phyloP scores from a whole-genome alignment of 1,140 invertebrate species.

The Heterodera schachtii region DNA sequence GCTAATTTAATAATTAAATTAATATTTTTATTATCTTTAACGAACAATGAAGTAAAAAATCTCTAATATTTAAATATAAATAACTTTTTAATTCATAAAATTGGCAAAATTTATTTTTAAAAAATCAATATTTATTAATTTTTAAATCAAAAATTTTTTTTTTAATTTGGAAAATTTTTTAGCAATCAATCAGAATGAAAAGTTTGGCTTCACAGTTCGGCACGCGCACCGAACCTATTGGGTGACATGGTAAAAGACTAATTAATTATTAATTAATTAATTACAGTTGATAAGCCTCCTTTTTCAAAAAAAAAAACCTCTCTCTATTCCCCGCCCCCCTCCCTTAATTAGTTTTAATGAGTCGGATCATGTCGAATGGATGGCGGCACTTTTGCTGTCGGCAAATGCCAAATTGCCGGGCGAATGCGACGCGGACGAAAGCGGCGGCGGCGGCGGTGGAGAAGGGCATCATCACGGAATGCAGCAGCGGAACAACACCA shows the following conservation, averaged over 20 bases:
- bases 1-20: too few species aligned
- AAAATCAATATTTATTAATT: too few species aligned
- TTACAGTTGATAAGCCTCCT: not conserved
- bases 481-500: not conserved
- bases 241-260: conserved; percentile 15
- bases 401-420: conserved; percentile 52
- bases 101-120: not conserved
- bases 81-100: not conserved
- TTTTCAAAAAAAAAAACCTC: conserved; percentile 3
- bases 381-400: conserved; percentile 49
- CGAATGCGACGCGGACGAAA: conserved; percentile 16
- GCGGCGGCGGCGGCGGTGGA: not conserved
- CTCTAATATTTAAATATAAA: too few species aligned
- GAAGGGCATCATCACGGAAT: not conserved
- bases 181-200: conserved; percentile 28
- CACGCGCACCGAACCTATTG: conserved; percentile 43
- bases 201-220: conserved; percentile 44
- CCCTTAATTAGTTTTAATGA: conserved; percentile 32
- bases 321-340: not conserved
- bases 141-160: too few species aligned
- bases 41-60: too few species aligned
- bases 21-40: too few species aligned
- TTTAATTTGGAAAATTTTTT: not conserved
- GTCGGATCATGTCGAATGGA: conserved; percentile 52
- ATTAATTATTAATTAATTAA: too few species aligned